phyloP scores from a whole-genome alignment of 2,888 invertebrate genomes.

The Thymelicus sylvestris region DNA sequence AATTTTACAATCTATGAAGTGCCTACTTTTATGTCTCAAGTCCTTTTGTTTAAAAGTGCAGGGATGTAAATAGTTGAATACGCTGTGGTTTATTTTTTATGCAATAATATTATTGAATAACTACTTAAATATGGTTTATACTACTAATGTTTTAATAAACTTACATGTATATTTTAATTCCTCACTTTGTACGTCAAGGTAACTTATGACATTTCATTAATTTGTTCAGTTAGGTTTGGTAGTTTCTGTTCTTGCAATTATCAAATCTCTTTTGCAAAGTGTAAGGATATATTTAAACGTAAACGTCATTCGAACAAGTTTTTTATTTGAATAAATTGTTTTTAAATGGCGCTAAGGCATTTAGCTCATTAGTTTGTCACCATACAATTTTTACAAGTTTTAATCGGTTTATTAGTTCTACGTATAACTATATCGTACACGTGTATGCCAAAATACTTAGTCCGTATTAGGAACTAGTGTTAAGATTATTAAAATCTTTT shows the following conservation, averaged over 20 bases:
- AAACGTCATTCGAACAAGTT: background rate
- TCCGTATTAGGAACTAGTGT: background rate
- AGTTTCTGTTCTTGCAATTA: no score
- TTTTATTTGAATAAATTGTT: background rate
- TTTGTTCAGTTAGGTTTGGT: no score
- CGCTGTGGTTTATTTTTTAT: no score
- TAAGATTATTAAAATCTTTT: background rate
- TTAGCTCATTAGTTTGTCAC: background rate
- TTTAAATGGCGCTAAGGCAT: background rate
- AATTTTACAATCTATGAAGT: background rate
- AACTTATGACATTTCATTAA: no score
- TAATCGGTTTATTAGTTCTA: constrained; percentile 1
- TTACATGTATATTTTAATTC: no score
- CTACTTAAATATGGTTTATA: no score
- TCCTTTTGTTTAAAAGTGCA: background rate
- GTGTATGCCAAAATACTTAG: background rate
- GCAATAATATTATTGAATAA: no score
- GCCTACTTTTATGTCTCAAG: constrained; percentile 9
- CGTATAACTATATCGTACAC: no score
- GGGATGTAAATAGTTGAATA: background rate
- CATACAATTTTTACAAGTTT: background rate
- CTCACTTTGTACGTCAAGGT: no score
- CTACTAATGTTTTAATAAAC: no score
- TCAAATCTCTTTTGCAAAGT: no score
- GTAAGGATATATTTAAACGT: no score